phyloP scores from a whole-genome alignment of 2,888 invertebrate genomes.

The Thecophora atra region DNA sequence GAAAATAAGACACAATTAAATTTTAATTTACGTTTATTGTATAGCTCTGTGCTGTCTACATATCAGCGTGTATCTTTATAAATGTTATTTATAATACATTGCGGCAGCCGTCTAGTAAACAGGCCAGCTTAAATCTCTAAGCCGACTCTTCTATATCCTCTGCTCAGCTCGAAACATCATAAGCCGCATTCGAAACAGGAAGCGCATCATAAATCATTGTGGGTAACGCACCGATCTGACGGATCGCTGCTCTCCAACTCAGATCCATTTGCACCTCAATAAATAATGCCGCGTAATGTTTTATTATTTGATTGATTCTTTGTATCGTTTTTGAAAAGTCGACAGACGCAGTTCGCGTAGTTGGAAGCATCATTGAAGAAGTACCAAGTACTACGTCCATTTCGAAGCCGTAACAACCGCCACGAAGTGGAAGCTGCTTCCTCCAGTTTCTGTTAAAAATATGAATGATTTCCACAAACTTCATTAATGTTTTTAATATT shows the following conservation, averaged over 20 bases:
- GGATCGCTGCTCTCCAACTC: background rate
- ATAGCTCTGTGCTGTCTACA: too few relatives aligned
- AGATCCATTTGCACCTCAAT: conserved; percentile 12
- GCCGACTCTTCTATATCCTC: background rate
- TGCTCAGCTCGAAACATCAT: background rate
- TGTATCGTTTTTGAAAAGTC: background rate
- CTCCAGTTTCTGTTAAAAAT: conserved; percentile 4
- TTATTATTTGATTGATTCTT: conserved; percentile 26
- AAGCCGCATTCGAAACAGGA: conserved; percentile 11
- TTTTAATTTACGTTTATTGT: too few relatives aligned
- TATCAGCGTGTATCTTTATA: too few relatives aligned
- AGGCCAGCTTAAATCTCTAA: background rate
- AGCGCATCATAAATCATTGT: conserved; percentile 23
- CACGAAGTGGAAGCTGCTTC: background rate
- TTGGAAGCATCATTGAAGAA: background rate
- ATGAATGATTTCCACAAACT: too few relatives aligned
- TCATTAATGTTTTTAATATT: background rate
- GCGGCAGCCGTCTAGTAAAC: too few relatives aligned
- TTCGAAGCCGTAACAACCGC: background rate
- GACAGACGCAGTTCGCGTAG: background rate
- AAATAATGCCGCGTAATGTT: conserved; percentile 1
- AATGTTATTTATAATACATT: too few relatives aligned
- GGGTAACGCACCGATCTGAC: background rate
- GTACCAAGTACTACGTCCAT: background rate
- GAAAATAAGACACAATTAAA: too few relatives aligned